phyloP scores from a whole-genome alignment of 2,113 vertebrate species.

The Prunella fulvescens region DNA sequence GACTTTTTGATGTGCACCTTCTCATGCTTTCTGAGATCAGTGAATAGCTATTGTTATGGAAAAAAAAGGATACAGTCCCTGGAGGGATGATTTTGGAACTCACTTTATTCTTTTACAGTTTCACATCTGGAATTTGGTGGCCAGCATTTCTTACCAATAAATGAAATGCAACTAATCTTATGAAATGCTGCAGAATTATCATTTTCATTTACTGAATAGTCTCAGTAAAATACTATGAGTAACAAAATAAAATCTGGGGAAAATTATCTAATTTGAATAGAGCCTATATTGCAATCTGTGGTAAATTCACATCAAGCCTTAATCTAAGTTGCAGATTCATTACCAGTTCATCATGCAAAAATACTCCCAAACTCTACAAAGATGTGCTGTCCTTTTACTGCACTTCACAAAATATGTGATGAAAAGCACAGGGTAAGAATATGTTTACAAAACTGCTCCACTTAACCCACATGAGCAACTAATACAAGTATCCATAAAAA shows the following conservation, averaged over 20 bases:
- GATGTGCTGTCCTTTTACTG: background rate
- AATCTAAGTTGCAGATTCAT: background rate
- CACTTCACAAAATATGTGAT: background rate
- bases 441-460: background rate
- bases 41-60: background rate
- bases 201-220: background rate
- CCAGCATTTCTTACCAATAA: background rate
- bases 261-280: background rate
- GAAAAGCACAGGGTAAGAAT: background rate
- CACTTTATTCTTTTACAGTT: background rate
- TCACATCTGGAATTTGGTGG: background rate
- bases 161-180: background rate
- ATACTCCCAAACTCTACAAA: background rate
- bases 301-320: background rate
- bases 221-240: background rate
- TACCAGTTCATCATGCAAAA: background rate
- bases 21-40: background rate
- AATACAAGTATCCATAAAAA: constrained; percentile 21
- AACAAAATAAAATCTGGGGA: background rate
- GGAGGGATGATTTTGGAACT: background rate
- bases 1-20: background rate
- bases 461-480: constrained; percentile 17
- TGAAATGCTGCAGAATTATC: background rate
- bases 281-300: background rate
- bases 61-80: background rate